These are phyloP conservation scores for Ectemnius cavifrons DNA, from an alignment of 2,888 invertebrate genomes.

Conservation along the genomic window DNA sequence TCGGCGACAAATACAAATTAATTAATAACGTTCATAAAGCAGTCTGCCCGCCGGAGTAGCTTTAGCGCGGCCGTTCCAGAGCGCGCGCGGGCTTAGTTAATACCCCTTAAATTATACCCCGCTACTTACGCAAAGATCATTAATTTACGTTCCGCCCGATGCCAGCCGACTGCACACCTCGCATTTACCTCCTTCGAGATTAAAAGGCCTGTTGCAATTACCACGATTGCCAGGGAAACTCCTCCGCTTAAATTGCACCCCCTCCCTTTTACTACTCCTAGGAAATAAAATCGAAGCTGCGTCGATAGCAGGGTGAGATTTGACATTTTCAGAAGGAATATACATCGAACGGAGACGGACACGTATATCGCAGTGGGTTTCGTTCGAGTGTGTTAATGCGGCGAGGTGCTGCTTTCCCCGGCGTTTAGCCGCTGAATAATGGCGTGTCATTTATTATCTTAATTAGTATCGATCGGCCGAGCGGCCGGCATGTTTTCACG, in stretches of 20 bases:
- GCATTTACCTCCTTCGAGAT: conserved; percentile 19
- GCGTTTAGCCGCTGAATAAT: conserved; percentile 16
- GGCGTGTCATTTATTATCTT: conserved; percentile 21
- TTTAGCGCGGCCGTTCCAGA: conserved; percentile 48
- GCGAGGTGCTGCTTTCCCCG: background rate
- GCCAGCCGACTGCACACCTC: conserved; percentile 18
- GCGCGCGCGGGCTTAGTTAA: conserved; percentile 66
- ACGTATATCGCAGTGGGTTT: too few species aligned
- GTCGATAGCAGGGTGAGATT: too few species aligned
- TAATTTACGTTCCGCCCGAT: conserved; percentile 66
- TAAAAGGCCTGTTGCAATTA: background rate
- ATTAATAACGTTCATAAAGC: conserved; percentile 73
- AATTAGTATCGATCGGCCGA: conserved; percentile 23
- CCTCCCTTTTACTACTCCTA: too few species aligned
- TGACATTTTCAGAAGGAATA: too few species aligned
- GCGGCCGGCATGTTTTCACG: conserved; percentile 11
- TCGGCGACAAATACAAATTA: conserved; percentile 71
- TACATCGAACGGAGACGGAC: too few species aligned
- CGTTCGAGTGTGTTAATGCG: too few species aligned
- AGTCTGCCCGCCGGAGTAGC: conserved; percentile 55
- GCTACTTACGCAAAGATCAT: conserved; percentile 71
- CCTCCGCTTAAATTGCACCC: too few species aligned
- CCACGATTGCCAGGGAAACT: too few species aligned
- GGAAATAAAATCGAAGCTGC: too few species aligned
- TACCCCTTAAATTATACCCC: conserved; percentile 71